Percentiles rank a stretch among this genome's conserved stretches.
phyloP scores from a whole-genome alignment of 2,888 invertebrate species.

The Anaspis maculata region DNA sequence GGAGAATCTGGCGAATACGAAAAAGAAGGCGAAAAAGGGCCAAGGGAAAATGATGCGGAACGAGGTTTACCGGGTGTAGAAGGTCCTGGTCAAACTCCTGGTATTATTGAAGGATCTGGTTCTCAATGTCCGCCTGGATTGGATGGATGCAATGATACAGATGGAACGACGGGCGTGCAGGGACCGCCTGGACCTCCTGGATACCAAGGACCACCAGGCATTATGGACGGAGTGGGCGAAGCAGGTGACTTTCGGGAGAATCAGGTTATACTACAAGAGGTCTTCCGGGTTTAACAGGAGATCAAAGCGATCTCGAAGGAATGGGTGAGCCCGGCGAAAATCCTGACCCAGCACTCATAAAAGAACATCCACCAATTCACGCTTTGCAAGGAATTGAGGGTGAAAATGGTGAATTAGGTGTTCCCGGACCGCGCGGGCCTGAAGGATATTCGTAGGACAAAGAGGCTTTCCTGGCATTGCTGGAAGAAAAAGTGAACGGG shows the following conservation, averaged over 20 bases:
- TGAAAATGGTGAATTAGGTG: slow-evolving; percentile 42
- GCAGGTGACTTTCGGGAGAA: slow-evolving; percentile 49
- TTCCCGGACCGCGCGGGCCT: slow-evolving; percentile 35
- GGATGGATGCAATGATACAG: slow-evolving; percentile 89
- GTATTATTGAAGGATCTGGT: slow-evolving; percentile 64
- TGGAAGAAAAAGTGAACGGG: slow-evolving; percentile 36
- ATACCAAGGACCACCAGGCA: slow-evolving; percentile 54
- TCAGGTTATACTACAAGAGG: slow-evolving; percentile 22
- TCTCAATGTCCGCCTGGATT: slow-evolving; percentile 64
- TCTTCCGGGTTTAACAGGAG: slow-evolving; percentile 2
- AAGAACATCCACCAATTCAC: slow-evolving; percentile 5
- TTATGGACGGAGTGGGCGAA: slow-evolving; percentile 61
- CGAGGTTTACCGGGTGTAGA: slow-evolving; percentile 54
- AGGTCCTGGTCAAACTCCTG: slow-evolving; percentile 59
- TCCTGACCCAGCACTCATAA: slow-evolving; percentile 2
- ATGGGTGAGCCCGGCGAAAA: slow-evolving; percentile 8
- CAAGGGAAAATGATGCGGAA: slow-evolving; percentile 63
- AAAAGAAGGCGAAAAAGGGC: slow-evolving; percentile 74
- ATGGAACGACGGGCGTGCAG: slow-evolving; percentile 58
- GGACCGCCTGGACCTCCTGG: slow-evolving; percentile 60
- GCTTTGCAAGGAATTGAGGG: slow-evolving; percentile 29
- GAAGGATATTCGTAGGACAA: slow-evolving; percentile 35
- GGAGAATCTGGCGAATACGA: slow-evolving; percentile 74
- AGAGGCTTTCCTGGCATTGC: slow-evolving; percentile 33
- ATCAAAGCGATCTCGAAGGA: slow-evolving; percentile 8